Evolutionary conservation across 2,888 invertebrate species (phyloP).

Genomic region (Lydus trimaculatus): DNA sequence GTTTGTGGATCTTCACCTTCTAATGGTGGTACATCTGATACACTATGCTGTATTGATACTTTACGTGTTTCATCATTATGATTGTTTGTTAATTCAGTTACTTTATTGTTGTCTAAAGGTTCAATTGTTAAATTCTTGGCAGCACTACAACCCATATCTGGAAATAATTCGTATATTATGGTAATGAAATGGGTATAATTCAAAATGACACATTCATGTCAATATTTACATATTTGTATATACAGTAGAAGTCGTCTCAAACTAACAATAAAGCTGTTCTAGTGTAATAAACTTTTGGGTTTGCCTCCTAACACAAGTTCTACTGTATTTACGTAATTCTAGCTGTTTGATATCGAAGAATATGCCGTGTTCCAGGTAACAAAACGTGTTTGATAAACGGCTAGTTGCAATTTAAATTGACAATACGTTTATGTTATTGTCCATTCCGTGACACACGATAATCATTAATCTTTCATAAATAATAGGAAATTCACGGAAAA

Average conservation of each 20-base stretch:
- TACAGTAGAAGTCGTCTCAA: too few species aligned
- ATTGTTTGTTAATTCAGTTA: slow-evolving; percentile 36
- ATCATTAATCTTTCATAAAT: not conserved
- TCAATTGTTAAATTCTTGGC: slow-evolving; percentile 56
- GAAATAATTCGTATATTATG: slow-evolving; percentile 26
- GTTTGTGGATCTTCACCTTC: slow-evolving; percentile 53
- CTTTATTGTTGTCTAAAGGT: slow-evolving; percentile 47
- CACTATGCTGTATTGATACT: slow-evolving; percentile 40
- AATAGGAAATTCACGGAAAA: too few species aligned
- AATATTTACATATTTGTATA: not conserved
- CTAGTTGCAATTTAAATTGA: too few species aligned
- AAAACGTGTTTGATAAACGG: too few species aligned
- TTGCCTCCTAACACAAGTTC: too few species aligned
- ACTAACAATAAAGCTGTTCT: too few species aligned
- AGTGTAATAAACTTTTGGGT: too few species aligned
- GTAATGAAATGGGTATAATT: slow-evolving; percentile 11
- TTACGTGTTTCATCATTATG: slow-evolving; percentile 37
- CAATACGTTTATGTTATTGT: not conserved
- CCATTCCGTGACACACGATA: not conserved
- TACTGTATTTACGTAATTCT: too few species aligned
- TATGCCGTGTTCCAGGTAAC: too few species aligned
- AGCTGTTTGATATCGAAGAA: too few species aligned
- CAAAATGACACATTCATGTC: not conserved
- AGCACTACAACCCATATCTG: slow-evolving; percentile 56
- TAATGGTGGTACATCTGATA: slow-evolving; percentile 48